Percentiles rank a stretch among this genome's conserved stretches.
phyloP scores from a whole-genome alignment of 2,888 invertebrate species.

The Andricus curvator region DNA sequence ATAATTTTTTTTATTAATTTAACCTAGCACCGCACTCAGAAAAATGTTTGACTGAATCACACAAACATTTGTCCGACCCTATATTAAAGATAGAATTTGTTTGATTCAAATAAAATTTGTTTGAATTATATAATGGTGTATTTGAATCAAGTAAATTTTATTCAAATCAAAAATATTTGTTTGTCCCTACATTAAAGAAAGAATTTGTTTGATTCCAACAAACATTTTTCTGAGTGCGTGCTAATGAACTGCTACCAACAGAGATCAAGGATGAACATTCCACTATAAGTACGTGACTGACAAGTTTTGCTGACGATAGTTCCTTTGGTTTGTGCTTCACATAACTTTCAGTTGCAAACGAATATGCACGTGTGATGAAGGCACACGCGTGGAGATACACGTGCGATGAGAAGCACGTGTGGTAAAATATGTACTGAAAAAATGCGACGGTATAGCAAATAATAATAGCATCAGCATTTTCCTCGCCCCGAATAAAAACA shows the following conservation, averaged over 20 bases:
- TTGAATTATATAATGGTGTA: too few species aligned
- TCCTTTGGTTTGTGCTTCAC: background rate
- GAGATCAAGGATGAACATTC: background rate
- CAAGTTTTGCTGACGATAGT: background rate
- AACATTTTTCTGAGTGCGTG: background rate
- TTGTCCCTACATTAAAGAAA: too few species aligned
- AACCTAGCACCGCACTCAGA: too few species aligned
- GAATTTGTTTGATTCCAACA: too few species aligned
- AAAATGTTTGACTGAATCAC: too few species aligned
- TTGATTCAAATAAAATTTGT: too few species aligned
- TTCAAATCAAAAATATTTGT: too few species aligned
- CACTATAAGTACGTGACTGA: constrained; percentile 1
- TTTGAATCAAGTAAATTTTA: too few species aligned
- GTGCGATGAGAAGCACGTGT: background rate
- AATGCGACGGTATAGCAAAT: background rate
- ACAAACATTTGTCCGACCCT: too few species aligned
- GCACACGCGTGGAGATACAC: background rate
- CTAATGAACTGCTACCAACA: background rate
- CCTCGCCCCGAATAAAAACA: background rate
- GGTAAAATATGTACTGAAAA: background rate
- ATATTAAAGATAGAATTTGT: too few species aligned
- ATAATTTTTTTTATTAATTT: background rate
- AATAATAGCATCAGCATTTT: background rate
- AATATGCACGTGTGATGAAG: background rate
- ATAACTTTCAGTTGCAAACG: background rate